These are phyloP conservation scores for Aporophyla lueneburgensis DNA, from an alignment of 2,888 invertebrate species.

Conservation along the genomic window DNA sequence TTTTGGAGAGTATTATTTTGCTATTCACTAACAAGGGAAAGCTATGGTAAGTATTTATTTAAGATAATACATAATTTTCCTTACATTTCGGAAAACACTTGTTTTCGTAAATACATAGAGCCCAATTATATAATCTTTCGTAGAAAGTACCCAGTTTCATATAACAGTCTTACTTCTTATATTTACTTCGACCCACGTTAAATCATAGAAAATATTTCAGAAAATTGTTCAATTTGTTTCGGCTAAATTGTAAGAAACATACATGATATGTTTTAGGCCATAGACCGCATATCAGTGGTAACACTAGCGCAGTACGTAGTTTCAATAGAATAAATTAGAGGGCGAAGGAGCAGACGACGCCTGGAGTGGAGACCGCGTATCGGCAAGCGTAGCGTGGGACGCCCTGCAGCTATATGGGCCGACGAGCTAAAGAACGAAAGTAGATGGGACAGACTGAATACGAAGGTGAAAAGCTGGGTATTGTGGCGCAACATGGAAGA, in stretches of 20 bases:
- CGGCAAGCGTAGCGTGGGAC: too few relatives aligned
- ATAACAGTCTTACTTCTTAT: too few relatives aligned
- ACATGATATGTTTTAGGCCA: neutral
- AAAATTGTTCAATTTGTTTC: constrained; percentile 4
- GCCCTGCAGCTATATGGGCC: too few relatives aligned
- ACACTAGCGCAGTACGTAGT: neutral
- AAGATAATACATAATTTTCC: neutral
- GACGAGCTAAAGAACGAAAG: too few relatives aligned
- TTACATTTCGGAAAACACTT: neutral
- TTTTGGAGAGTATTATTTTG: neutral
- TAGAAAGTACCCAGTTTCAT: neutral
- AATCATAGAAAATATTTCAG: neutral
- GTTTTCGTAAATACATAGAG: neutral
- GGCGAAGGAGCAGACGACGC: too few relatives aligned
- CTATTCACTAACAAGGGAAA: constrained; percentile 1
- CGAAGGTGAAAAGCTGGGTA: too few relatives aligned
- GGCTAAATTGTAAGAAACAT: constrained; percentile 8
- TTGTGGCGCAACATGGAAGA: too few relatives aligned
- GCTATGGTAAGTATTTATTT: neutral
- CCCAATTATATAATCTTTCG: neutral
- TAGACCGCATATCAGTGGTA: neutral
- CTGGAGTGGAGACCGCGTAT: too few relatives aligned
- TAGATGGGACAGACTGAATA: too few relatives aligned
- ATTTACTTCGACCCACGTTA: neutral
- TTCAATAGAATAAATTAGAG: neutral